Evolutionary conservation across 2,797 vertebrate species (phyloP).

Genomic region (Leptodactylus fallax): DNA sequence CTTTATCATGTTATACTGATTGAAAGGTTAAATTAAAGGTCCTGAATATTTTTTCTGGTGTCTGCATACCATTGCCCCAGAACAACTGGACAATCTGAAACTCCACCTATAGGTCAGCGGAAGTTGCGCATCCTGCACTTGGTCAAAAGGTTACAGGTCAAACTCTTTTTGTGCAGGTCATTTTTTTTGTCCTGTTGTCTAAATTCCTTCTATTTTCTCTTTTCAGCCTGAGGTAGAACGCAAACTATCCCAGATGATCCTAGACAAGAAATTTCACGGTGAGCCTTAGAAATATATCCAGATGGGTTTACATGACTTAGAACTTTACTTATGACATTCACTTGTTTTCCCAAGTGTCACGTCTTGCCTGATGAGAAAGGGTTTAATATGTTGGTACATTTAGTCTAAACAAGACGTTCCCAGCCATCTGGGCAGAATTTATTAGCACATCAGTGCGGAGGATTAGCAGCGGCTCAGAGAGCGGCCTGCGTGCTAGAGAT

Average conservation of each 20-base stretch:
- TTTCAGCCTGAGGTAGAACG: constrained; percentile 93
- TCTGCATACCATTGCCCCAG: not conserved
- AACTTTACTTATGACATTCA: constrained; percentile 8
- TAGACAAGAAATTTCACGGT: constrained; percentile 98
- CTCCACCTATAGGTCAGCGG: not conserved
- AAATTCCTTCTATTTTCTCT: constrained; percentile 63
- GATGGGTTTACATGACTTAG: not conserved
- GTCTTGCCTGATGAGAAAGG: not conserved
- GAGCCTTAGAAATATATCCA: constrained; percentile 42
- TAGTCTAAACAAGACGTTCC: constrained; percentile 28
- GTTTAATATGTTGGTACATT: constrained; percentile 38
- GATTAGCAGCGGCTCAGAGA: constrained; percentile 32
- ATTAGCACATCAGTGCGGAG: constrained; percentile 22
- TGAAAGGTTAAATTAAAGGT: not conserved
- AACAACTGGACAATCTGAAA: not conserved
- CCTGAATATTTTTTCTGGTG: not conserved
- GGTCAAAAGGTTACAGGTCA: not conserved
- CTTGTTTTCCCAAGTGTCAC: not conserved
- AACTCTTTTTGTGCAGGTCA: not conserved
- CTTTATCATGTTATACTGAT: not conserved
- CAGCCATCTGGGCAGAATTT: constrained; percentile 46
- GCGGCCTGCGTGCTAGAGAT: constrained; percentile 21
- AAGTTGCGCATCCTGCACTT: not conserved
- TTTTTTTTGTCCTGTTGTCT: not conserved
- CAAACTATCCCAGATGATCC: constrained; percentile 97